Base-by-base conservation (phyloP, 2,888 invertebrate species). In the Entomobrya multifasciata region DNA sequence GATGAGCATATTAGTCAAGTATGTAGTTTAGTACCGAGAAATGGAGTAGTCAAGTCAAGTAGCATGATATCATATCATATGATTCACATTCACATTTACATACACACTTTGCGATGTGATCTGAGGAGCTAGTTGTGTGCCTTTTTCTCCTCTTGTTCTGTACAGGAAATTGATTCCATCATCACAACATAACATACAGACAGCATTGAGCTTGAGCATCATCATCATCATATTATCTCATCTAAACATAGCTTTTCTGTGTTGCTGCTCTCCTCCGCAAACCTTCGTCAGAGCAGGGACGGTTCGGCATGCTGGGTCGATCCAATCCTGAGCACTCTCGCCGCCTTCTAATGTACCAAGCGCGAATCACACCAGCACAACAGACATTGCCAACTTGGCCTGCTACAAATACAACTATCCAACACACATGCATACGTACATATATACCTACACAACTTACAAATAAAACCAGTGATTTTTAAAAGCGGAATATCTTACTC, bases 101-200 rank as follows among this genome's bases (percentile, higher is more conserved):
- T 65, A 36, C 15, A 67, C 44, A 67, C 44, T 44, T 44, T 27
- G 10, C 76, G 5, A 30, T 4, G 5, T 20, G 20, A 55, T 22
- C 8, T 6, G 4, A 1, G 36, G 49, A 36, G 65, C 77, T 70
- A 78, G 49, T 81, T 82, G 78, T 89, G n/a, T n/a, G n/a, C n/a
- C n/a, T n/a, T n/a, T n/a, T n/a, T n/a, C n/a, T n/a, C n/a, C n/a
- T n/a, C n/a, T n/a, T n/a, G n/a, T n/a, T n/a, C n/a, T n/a, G n/a
- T n/a, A n/a, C 86, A 88, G 88, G 88, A 89, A 90, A 90, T 90
- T 89, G 89, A 90, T 90, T 90, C 88, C 88, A 87, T 87, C 87
- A 87, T 86, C 80, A 84, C n/a, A n/a, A n/a, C n/a, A n/a, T n/a
- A n/a, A n/a, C n/a, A n/a, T n/a, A n/a, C n/a, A n/a, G n/a, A n/a